Base-by-base conservation (phyloP, 2,888 invertebrate species). In the Dynastes grantii region DNA sequence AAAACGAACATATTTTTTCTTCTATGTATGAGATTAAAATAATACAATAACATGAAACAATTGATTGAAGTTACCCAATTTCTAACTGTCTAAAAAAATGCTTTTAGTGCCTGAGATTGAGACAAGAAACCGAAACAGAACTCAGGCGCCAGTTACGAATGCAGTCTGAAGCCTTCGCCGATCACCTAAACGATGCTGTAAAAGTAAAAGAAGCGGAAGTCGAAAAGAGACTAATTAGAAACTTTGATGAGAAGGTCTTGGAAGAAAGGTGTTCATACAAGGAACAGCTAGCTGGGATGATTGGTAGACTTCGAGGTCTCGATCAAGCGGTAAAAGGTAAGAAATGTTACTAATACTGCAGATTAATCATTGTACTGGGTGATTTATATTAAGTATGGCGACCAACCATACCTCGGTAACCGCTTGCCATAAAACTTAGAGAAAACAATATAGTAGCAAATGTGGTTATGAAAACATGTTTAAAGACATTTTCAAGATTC, bases 121-220 rank as follows among this genome's bases (percentile, higher is more conserved):
- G 92, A 84, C 91, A 92, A 0, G 92, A 93, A 65, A 91, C 93
- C 37, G 95, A 97, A 85, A 91, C 91, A 68, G 94, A 94, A 80
- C 88, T 97, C 78, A 93, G 95, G 64, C 91, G 92, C 13, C 95
- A 97, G 85, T 87, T 99, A 79, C 95, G 95, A 86, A 92, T 95
- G 75, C 97, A 98, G 85, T 92, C 95, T 1, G 96, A 97, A 84
- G 94, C 97, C 0, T 97, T 98, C 88, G 91, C 93, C 70, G 97
- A 97, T 86, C 94, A 96, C 82, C 87, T 96, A 79, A 91, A 92
- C 63, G 95, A 95, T 84, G 94, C 93, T 0, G 89, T 98, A 13
- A 88, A 89, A 3, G 83, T 88, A 8, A 89, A 89, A 51, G 91
- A 91, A 81, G 84, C 85, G 64, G 91, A 92, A 86, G 84, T 91